A percentile compares a stretch with the other conserved stretches of the same genome.
Conservation (phyloP, 2,797 vertebrate genomes). For the Chlorospingus flavigularis region DNA sequence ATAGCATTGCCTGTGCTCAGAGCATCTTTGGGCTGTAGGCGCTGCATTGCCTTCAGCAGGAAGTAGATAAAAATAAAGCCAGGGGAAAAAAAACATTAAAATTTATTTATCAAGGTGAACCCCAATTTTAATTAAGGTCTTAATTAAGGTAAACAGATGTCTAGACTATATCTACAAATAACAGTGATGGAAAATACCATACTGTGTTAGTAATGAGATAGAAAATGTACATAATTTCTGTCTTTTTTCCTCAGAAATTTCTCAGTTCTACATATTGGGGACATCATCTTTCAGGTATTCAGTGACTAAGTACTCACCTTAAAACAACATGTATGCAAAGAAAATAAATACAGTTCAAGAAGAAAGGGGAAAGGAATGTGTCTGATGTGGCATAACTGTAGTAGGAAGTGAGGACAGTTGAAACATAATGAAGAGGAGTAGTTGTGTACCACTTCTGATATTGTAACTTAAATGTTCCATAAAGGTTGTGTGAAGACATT, state of each 20-base stretch:
- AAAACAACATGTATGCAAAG: not conserved
- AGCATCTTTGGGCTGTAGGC: not conserved
- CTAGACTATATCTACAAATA: not conserved
- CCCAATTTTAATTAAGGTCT: not conserved
- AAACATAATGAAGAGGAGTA: not conserved
- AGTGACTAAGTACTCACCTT: not conserved
- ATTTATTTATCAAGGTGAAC: not conserved
- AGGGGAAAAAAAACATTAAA: not conserved
- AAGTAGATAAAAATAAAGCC: not conserved
- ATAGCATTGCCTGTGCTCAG: not conserved
- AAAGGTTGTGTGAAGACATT: not conserved
- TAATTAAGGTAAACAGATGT: not conserved
- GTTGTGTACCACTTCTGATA: not conserved
- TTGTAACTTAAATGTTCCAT: not conserved
- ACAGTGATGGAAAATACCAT: not conserved
- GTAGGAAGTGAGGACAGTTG: not conserved
- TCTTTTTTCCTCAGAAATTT: not conserved
- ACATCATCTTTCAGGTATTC: not conserved
- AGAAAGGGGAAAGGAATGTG: not conserved
- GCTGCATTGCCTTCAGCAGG: not conserved
- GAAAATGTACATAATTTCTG: not conserved
- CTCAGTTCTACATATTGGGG: not conserved
- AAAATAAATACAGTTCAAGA: not conserved
- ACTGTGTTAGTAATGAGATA: not conserved
- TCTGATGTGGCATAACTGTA: not conserved